Evolutionary conservation across 2,797 vertebrate species (phyloP), one percentile per base, ranked within the genome.

Genomic region (Argya squamiceps): DNA sequence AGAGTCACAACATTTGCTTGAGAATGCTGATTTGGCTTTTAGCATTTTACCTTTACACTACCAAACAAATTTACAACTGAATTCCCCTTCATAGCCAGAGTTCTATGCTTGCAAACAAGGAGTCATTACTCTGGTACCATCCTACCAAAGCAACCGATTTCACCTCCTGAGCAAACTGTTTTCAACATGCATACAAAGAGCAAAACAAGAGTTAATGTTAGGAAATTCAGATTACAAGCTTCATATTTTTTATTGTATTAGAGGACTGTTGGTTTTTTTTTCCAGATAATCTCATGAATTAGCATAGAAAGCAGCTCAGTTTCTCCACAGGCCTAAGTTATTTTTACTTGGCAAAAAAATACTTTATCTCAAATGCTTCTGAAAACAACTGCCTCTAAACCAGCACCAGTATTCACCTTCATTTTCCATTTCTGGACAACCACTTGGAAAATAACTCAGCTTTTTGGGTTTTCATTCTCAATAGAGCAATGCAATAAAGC

Each of bases 111-210:
- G 24, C 26, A 46, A 84, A 43, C 9, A 17, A 30, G 41, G 6
- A 1, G 21, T 46, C 13, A 4, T 37, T 36, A 14, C 23, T 75
- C 30, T 10, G 9, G 20, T 12, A 30, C 29, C 13, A 27, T 22
- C 10, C 27, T 59, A 36, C 6, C 1, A 3, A 13, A 85, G 67
- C 3, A 19, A 62, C 10, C 18, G 19, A 12, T 67, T 41, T 65
- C 55, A 46, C 41, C 23, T 26, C 24, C 71, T 12, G 12, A 68
- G 24, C 56, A 59, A 89, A 63, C 6, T 29, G 18, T 24, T 74
- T 41, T 37, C 49, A 63, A 20, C 0, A 0, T 8, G 20, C 32
- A 46, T 15, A 44, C 20, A 52, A 36, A 60, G 0, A 68, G 32
- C 29, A 68, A 53, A 85, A 76, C 17, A 23, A 49, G 13, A 52